A percentile compares a stretch with the other conserved stretches of the same genome.
These are phyloP conservation scores for Polypterus bichir DNA, from an alignment of 2,113 vertebrate genomes.

Conservation along the genomic window DNA sequence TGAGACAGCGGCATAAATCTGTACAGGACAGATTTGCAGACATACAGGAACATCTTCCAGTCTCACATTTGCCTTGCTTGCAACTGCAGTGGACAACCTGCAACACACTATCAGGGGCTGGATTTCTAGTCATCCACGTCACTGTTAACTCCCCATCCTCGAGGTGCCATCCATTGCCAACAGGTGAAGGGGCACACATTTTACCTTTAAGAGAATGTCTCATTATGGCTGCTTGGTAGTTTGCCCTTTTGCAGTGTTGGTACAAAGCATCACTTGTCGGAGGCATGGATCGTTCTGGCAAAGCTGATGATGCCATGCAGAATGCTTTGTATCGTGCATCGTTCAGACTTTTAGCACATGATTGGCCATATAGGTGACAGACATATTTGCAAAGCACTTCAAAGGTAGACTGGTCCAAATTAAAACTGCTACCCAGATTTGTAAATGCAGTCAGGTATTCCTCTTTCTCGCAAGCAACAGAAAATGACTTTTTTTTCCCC, in stretches of 20 bases:
- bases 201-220: conserved; percentile 4
- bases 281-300: conserved; percentile 13
- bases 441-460: conserved; percentile 21
- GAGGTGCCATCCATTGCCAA: conserved; percentile 20
- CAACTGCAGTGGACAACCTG: conserved; percentile 21
- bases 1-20: too few relatives aligned
- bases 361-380: conserved; percentile 18
- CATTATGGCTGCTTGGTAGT: conserved; percentile 19
- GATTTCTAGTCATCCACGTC: conserved; percentile 20
- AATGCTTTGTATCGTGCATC: conserved; percentile 18
- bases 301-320: conserved; percentile 17
- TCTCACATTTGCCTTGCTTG: conserved; percentile 20
- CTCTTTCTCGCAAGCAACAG: conserved; percentile 15
- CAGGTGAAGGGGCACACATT: neutral
- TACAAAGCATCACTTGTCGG: conserved; percentile 10
- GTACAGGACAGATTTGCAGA: too few relatives aligned
- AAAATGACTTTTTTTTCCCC: conserved; percentile 17
- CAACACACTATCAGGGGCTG: conserved; percentile 20
- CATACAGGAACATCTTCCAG: neutral
- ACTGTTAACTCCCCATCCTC: conserved; percentile 18
- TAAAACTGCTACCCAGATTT: conserved; percentile 19
- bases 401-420: conserved; percentile 16
- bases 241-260: conserved; percentile 22
- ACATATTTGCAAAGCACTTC: conserved; percentile 19
- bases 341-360: conserved; percentile 16